Conservation (phyloP, 2,797 vertebrate genomes). For the Dicrostonyx torquatus region DNA sequence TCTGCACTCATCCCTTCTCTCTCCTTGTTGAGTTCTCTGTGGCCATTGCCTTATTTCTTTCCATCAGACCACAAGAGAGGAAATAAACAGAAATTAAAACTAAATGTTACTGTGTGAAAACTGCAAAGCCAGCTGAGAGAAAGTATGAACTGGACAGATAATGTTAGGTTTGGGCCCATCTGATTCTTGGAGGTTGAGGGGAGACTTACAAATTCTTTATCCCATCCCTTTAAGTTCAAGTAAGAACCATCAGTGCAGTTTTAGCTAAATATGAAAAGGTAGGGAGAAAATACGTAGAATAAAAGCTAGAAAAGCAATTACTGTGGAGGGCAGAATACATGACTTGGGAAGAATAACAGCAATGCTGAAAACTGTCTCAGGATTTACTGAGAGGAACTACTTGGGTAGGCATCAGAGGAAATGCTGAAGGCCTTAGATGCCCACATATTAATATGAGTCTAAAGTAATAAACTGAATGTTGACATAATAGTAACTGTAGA, state of each 20-base stretch:
- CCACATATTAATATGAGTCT: background rate
- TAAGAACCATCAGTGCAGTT: constrained; percentile 17
- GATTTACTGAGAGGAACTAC: constrained; percentile 52
- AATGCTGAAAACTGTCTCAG: constrained; percentile 56
- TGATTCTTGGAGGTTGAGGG: background rate
- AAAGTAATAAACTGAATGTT: constrained; percentile 61
- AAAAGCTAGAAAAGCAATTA: constrained; percentile 50
- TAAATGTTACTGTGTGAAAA: constrained; percentile 41
- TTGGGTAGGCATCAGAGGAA: constrained; percentile 60
- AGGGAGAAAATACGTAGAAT: constrained; percentile 44
- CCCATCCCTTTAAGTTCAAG: constrained; percentile 25
- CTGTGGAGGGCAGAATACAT: constrained; percentile 35
- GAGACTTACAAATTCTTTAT: background rate
- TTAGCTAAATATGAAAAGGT: constrained; percentile 13
- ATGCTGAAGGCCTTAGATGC: constrained; percentile 59
- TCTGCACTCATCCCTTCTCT: background rate
- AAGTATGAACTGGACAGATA: constrained; percentile 18
- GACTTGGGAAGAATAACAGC: constrained; percentile 50
- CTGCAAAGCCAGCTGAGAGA: constrained; percentile 27
- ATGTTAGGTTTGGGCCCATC: background rate
- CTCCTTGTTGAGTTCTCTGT: constrained; percentile 28
- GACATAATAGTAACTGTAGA: constrained; percentile 43
- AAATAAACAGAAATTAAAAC: constrained; percentile 63
- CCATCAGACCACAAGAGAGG: constrained; percentile 67
- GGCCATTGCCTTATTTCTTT: constrained; percentile 54